Percentiles rank a stretch among this genome's conserved stretches.
These are phyloP conservation scores for Trilocha varians DNA, from an alignment of 2,888 invertebrate genomes.

Conservation along the genomic window DNA sequence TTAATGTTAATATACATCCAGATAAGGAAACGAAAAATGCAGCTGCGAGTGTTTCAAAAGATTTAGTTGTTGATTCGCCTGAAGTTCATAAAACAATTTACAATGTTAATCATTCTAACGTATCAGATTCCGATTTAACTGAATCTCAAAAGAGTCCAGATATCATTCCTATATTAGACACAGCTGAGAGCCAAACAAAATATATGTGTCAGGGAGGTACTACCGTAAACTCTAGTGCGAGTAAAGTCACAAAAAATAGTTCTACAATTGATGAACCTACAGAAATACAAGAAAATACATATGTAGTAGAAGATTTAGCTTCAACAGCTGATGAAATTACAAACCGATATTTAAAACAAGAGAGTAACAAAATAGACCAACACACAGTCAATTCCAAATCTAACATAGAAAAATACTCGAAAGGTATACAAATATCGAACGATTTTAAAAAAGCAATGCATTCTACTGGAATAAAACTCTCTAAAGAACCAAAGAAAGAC, in stretches of 20 bases:
- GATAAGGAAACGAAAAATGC: constrained; percentile 15
- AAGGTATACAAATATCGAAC: constrained; percentile 34
- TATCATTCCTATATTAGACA: constrained; percentile 44
- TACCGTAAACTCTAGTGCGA: constrained; percentile 13
- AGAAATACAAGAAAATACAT: constrained; percentile 41
- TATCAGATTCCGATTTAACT: not conserved
- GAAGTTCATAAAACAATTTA: not conserved
- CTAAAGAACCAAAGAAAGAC: constrained; percentile 30
- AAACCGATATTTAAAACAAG: constrained; percentile 24
- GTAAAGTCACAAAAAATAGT: constrained; percentile 12
- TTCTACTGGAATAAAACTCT: constrained; percentile 30
- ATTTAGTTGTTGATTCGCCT: constrained; percentile 3
- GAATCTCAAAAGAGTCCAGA: constrained; percentile 13
- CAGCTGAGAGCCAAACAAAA: constrained; percentile 36
- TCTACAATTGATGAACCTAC: constrained; percentile 22
- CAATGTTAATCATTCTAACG: not conserved
- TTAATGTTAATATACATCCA: constrained; percentile 41
- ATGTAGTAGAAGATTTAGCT: constrained; percentile 37
- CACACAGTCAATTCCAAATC: constrained; percentile 10
- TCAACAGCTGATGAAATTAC: constrained; percentile 35
- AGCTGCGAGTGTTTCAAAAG: constrained; percentile 10
- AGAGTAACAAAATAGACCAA: constrained; percentile 7
- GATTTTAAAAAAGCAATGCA: constrained; percentile 19
- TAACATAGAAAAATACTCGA: constrained; percentile 20
- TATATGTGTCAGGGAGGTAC: constrained; percentile 28